A percentile compares a stretch with the other conserved stretches of the same genome.
Conservation (phyloP, 1,140 invertebrate genomes). For the Lucilia sericata region DNA sequence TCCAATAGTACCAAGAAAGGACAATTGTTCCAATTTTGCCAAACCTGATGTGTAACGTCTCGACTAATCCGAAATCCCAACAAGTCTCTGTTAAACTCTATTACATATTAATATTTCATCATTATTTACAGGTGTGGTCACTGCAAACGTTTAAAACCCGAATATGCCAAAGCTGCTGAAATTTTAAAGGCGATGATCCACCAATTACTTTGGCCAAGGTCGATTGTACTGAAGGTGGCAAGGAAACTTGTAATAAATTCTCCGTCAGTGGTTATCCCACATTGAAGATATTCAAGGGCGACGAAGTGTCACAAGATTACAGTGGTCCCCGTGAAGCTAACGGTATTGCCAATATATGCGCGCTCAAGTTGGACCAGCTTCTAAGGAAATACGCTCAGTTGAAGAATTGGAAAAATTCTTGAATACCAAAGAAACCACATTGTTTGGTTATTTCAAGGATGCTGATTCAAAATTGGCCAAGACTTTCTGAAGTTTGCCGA, state of each 20-base stretch:
- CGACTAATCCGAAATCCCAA: no score
- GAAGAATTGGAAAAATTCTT: slow-evolving; percentile 81
- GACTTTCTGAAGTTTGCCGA: slow-evolving; percentile 91
- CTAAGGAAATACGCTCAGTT: slow-evolving; percentile 81
- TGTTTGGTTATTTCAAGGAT: slow-evolving; percentile 89
- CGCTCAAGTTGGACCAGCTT: slow-evolving; percentile 95
- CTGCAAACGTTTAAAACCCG: slow-evolving; percentile 96
- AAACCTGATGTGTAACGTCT: no score
- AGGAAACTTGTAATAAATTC: slow-evolving; percentile 90
- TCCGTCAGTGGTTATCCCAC: slow-evolving; percentile 97
- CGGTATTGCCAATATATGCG: slow-evolving; percentile 98
- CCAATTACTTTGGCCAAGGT: slow-evolving; percentile 92
- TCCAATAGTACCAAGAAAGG: no score
- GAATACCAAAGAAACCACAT: slow-evolving; percentile 80
- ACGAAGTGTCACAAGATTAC: slow-evolving; percentile 92
- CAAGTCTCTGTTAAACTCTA: no score
- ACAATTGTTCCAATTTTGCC: no score
- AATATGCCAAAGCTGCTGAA: slow-evolving; percentile 95
- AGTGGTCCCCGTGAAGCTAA: slow-evolving; percentile 94
- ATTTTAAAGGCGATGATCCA: slow-evolving; percentile 88
- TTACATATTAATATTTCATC: not conserved
- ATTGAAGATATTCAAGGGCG: slow-evolving; percentile 95
- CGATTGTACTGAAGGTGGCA: slow-evolving; percentile 95
- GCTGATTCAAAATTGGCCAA: slow-evolving; percentile 83
- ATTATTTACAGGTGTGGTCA: slow-evolving; percentile 85